These are phyloP conservation scores for Periphyllus acericola DNA, from an alignment of 2,888 invertebrate genomes.

Conservation along the genomic window DNA sequence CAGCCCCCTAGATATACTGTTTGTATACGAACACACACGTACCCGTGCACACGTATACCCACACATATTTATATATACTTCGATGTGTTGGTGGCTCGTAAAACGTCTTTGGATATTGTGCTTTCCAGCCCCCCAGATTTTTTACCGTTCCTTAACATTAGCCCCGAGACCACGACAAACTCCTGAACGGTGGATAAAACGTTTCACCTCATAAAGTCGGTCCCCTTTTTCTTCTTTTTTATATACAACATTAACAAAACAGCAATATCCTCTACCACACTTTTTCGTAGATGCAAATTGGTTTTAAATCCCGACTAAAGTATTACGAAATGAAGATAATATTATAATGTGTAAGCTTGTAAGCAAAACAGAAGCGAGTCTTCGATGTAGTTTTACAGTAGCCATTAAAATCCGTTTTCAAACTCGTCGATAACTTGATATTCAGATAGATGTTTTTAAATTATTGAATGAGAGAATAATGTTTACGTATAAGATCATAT, in stretches of 20 bases:
- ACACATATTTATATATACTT: constrained; percentile 43
- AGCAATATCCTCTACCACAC: neutral
- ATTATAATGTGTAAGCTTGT: neutral
- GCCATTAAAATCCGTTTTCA: neutral
- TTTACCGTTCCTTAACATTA: constrained; percentile 57
- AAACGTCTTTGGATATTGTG: constrained; percentile 60
- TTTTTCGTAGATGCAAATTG: constrained; percentile 33
- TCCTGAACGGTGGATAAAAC: constrained; percentile 54
- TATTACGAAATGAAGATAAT: neutral
- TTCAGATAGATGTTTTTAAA: neutral
- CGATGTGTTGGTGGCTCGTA: constrained; percentile 46
- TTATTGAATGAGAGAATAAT: neutral
- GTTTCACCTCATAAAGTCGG: constrained; percentile 59
- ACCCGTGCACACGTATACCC: neutral
- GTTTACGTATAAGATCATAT: neutral
- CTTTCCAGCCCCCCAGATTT: constrained; percentile 24
- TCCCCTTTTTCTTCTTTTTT: constrained; percentile 27
- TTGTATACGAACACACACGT: neutral
- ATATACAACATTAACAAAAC: constrained; percentile 11
- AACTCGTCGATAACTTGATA: neutral
- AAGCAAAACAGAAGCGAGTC: neutral
- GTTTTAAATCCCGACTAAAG: constrained; percentile 31
- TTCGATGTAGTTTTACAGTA: neutral
- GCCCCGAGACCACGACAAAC: constrained; percentile 50
- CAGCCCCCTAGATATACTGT: constrained; percentile 23